Evolutionary conservation across 1,140 invertebrate genomes (phyloP).

Genomic region (Whitmania pigra): DNA sequence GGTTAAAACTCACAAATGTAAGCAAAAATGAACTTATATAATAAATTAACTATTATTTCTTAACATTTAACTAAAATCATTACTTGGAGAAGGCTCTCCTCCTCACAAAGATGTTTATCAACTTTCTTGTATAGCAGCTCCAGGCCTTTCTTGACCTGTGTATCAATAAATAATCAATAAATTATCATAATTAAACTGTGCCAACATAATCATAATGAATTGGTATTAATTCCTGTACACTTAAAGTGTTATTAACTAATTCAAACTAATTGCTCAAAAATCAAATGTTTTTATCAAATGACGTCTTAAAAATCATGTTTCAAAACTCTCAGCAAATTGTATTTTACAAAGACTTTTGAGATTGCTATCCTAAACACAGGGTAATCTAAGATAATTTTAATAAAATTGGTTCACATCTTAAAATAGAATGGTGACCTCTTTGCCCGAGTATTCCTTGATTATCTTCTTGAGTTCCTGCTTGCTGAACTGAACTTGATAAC

Average conservation of each 20-base stretch:
- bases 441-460: slow-evolving; percentile 83
- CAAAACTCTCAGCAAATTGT: no score
- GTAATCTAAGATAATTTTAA: no score
- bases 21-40: neutral
- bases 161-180: no score
- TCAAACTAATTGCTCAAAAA: no score
- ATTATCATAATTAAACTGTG: slow-evolving; percentile 72
- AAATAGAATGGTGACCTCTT: slow-evolving; percentile 49
- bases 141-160: slow-evolving; percentile 74
- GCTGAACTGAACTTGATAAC: slow-evolving; percentile 91
- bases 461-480: slow-evolving; percentile 91
- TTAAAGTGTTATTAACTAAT: no score
- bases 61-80: slow-evolving; percentile 5
- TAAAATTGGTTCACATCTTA: no score
- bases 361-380: no score
- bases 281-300: no score
- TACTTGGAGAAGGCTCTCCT: slow-evolving; percentile 82
- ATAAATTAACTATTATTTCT: neutral
- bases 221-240: no score
- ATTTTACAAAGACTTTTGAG: no score
- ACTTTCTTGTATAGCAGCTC: slow-evolving; percentile 91
- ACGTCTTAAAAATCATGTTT: no score
- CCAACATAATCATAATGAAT: neutral
- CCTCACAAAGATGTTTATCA: slow-evolving; percentile 88
- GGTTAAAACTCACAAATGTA: no score